Percentiles rank a stretch among this genome's conserved stretches.
Evolutionary conservation across 2,888 invertebrate species (phyloP).

Genomic region (Busseola fusca): DNA sequence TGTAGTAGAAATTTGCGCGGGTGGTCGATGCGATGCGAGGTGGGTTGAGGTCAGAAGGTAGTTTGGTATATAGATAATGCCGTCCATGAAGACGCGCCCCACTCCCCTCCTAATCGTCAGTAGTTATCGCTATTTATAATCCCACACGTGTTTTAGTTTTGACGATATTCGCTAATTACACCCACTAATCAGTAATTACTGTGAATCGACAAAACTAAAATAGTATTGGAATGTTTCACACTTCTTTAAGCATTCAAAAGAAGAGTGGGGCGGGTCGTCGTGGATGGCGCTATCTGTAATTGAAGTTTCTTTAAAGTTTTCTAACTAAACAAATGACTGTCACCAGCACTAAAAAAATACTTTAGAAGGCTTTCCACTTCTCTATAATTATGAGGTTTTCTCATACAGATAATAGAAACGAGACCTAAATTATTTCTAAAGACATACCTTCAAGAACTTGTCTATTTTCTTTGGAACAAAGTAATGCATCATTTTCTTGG

Average conservation of each 20-base stretch:
- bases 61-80: not conserved
- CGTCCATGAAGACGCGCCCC: too few species aligned
- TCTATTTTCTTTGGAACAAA: constrained; percentile 92
- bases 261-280: too few species aligned
- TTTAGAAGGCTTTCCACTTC: not conserved
- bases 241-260: too few species aligned
- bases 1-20: too few species aligned
- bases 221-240: too few species aligned
- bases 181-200: too few species aligned
- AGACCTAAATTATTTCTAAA: not conserved
- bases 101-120: too few species aligned
- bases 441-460: constrained; percentile 86
- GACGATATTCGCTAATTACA: too few species aligned
- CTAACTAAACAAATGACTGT: not conserved
- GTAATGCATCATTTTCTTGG: constrained; percentile 97
- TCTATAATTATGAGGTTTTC: constrained; percentile 1
- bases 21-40: not conserved
- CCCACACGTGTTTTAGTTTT: too few species aligned
- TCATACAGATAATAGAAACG: not conserved
- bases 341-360: not conserved
- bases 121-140: too few species aligned
- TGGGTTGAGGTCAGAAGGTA: not conserved
- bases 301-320: not conserved
- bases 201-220: too few species aligned
- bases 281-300: too few species aligned